Percentiles rank a stretch among this genome's conserved stretches.
Conservation (phyloP, 1,140 invertebrate genomes). For the Nasonia giraulti region DNA sequence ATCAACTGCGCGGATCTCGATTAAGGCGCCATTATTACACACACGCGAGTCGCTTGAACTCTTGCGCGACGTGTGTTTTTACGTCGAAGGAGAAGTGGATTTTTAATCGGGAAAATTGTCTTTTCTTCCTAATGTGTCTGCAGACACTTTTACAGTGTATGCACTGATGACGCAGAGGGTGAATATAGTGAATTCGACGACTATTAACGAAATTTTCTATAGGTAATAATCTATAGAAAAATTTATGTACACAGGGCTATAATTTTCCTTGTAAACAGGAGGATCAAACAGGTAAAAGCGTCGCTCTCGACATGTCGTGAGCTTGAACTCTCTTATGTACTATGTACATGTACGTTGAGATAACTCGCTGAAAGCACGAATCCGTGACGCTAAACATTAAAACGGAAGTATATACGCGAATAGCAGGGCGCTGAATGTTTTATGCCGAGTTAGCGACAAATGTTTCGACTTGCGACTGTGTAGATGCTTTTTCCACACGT, state of each 20-base stretch:
- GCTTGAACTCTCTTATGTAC: too few species aligned
- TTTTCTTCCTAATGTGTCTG: too few species aligned
- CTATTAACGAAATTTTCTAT: neutral
- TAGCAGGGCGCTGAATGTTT: neutral
- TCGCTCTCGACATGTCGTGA: too few species aligned
- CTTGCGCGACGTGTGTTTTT: neutral
- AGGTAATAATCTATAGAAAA: neutral
- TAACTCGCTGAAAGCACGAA: neutral
- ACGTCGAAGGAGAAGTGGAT: too few species aligned
- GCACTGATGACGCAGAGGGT: too few species aligned
- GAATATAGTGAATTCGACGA: too few species aligned
- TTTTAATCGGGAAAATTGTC: neutral
- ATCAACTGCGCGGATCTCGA: conserved; percentile 8
- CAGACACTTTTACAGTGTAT: too few species aligned
- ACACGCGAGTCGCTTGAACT: neutral
- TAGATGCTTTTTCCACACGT: too few species aligned
- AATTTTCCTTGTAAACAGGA: too few species aligned
- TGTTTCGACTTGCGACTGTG: neutral
- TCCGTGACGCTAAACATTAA: neutral
- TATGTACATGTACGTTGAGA: neutral
- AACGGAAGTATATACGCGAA: neutral
- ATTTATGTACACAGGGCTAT: neutral
- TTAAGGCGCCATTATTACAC: neutral
- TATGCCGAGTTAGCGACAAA: neutral
- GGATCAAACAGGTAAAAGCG: too few species aligned